Evolutionary conservation across 2,888 invertebrate species (phyloP), one percentile per base, ranked within the genome.

Genomic region (Trachelus stipa): DNA sequence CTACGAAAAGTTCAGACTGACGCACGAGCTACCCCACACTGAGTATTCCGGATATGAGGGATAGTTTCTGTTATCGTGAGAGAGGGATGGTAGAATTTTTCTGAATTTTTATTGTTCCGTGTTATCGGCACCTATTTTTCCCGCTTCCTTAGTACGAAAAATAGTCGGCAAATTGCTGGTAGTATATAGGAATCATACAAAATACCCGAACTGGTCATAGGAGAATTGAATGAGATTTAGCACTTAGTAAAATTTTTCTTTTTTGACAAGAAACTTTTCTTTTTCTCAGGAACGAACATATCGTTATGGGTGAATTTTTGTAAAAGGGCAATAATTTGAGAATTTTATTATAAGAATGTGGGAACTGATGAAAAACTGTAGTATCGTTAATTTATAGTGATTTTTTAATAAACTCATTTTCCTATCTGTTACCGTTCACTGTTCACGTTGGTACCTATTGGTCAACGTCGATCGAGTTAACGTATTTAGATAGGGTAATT

Each of bases 31-130:
- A 56, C 40, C 40, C 40, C 40, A 56, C 40, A 23, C 40, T 56
- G 23, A 23, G 23, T 56, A 56, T 56, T 56, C 23, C 23, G 40
- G 40, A 23, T 56, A 56, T 56, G 40, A 56, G 23, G 40, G 40
- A 56, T 56, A 56, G 40, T 56, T 56, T 56, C 23, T 56, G 40
- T 56, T 56, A 56, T 56, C 23, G 15, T 23, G 40, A 56, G 23
- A 56, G 9, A 56, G n/a, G 68, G 76, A 31, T n/a, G 77, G 75
- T 40, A 71, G 23, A 73, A 56, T 23, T 56, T 56, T 56, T 56
- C 23, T 23, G 40, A 56, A 56, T 56, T 56, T 56, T 15, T 15
- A 56, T 56, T 56, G 23, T 56, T 23, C 40, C 40, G 40, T 56
- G 40, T 23, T 56, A 56, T 56, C 23, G 23, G 40, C 9, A 56